Percentiles rank a stretch among this genome's conserved stretches.
Conservation (phyloP, 2,113 vertebrate genomes). For the western clawed frog (Xenopus tropicalis) region UCB_Xtro_10.0 CM004452.2:27024501-27025000, state of each 20-base stretch:
- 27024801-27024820: not conserved
- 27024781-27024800: conserved; percentile 36
- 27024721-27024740: conserved; percentile 6
- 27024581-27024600: not conserved
- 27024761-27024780: conserved; percentile 26
- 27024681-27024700: not conserved
- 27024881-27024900: not conserved
- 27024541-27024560: too few relatives aligned
- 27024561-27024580: not conserved
- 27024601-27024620: not conserved
- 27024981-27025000: too few relatives aligned
- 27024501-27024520: too few relatives aligned
- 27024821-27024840: not conserved
- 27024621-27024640: not conserved
- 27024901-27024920: not conserved
- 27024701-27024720: conserved; percentile 5
- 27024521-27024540: too few relatives aligned
- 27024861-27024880: conserved; percentile 21
- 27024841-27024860: conserved; percentile 9
- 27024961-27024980: too few relatives aligned
- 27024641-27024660: conserved; percentile 16
- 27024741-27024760: conserved; percentile 34
- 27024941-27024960: too few relatives aligned
- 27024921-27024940: too few relatives aligned
- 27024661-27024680: not conserved